phyloP scores from a whole-genome alignment of 1,140 invertebrate species.

The Danaus melanippus region DNA sequence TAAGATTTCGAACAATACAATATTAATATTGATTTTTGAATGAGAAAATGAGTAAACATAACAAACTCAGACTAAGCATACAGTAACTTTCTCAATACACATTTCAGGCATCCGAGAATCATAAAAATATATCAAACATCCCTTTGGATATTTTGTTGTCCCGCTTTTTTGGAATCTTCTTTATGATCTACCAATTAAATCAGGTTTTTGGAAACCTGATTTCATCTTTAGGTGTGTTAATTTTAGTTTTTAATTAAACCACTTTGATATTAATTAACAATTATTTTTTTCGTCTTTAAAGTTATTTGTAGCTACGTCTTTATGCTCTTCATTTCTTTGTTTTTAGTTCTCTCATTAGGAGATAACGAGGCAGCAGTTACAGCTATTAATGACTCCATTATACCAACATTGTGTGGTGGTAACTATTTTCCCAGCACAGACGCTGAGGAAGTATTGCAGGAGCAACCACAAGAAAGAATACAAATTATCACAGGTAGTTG shows the following conservation, averaged over 20 bases:
- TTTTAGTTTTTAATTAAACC: conserved; percentile 8
- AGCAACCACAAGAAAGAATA: conserved; percentile 78
- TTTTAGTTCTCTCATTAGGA: conserved; percentile 64
- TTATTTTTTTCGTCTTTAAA: too few species aligned
- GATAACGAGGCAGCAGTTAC: conserved; percentile 53
- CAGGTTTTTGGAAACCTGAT: conserved; percentile 95
- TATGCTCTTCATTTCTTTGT: neutral
- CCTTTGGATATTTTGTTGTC: conserved; percentile 81
- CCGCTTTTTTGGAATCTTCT: conserved; percentile 91
- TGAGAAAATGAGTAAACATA: too few species aligned
- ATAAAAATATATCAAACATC: conserved; percentile 77
- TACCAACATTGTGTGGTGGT: conserved; percentile 77
- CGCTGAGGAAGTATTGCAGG: conserved; percentile 62
- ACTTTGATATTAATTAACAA: neutral
- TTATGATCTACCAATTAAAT: conserved; percentile 93
- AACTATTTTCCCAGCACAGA: conserved; percentile 75
- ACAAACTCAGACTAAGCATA: too few species aligned
- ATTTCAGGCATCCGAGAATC: conserved; percentile 76
- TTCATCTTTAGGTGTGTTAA: conserved; percentile 80
- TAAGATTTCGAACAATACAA: too few species aligned
- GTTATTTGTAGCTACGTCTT: too few species aligned
- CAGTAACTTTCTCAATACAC: too few species aligned
- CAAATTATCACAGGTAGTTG: conserved; percentile 75
- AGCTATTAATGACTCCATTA: conserved; percentile 45
- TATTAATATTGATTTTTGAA: too few species aligned